These are phyloP conservation scores for Sycophila sp. DNA, from an alignment of 1,140 invertebrate genomes.

Conservation along the genomic window DNA sequence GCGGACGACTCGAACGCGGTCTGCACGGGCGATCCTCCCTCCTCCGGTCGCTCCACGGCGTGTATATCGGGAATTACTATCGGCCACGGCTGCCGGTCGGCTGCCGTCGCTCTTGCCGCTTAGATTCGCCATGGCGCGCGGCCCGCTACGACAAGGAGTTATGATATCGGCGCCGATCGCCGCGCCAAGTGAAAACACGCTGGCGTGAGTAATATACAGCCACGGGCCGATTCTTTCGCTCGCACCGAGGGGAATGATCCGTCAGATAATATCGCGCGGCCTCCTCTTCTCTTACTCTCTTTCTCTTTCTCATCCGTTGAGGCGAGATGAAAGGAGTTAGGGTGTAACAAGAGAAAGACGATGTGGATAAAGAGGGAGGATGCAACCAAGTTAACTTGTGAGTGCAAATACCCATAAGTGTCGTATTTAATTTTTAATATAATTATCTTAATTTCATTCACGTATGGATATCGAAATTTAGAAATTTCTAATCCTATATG, in stretches of 20 bases:
- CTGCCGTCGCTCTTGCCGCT: conserved; percentile 43
- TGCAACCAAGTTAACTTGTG: too few relatives aligned
- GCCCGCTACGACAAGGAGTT: conserved; percentile 65
- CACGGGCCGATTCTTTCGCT: conserved; percentile 60
- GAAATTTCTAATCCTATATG: too few relatives aligned
- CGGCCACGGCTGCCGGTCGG: conserved; percentile 47
- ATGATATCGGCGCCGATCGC: conserved; percentile 66
- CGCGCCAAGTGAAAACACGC: conserved; percentile 65
- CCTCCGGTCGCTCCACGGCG: conserved; percentile 9
- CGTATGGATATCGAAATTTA: too few relatives aligned
- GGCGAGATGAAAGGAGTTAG: not conserved
- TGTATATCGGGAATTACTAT: conserved; percentile 59
- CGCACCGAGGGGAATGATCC: conserved; percentile 59
- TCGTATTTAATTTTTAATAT: too few relatives aligned
- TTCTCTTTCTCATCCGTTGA: too few relatives aligned
- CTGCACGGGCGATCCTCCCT: conserved; percentile 38
- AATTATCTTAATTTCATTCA: too few relatives aligned
- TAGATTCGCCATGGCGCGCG: conserved; percentile 50
- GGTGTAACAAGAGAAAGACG: conserved; percentile 9
- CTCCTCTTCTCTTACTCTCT: not conserved
- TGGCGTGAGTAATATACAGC: conserved; percentile 67
- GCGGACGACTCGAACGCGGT: conserved; percentile 37
- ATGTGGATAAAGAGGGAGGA: conserved; percentile 22
- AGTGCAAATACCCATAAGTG: too few relatives aligned
- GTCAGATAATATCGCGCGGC: conserved; percentile 58